Evolutionary conservation across 2,797 vertebrate species (phyloP).

Genomic region (Phoeniculus purpureus): DNA sequence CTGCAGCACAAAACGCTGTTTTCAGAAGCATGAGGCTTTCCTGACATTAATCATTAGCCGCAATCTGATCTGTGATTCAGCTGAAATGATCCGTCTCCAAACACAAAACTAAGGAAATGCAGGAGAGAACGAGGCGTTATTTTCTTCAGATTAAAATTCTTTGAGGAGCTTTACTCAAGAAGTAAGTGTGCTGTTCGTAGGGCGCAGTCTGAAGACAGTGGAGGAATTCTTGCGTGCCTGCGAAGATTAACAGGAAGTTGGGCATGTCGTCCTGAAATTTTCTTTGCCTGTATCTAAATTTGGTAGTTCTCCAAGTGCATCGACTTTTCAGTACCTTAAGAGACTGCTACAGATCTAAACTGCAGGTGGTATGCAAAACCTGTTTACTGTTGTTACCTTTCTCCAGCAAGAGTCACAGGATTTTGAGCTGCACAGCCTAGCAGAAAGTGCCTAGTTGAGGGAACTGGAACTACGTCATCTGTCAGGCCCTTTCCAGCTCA

Average conservation of each 20-base stretch:
- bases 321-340: not conserved
- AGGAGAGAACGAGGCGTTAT: not conserved
- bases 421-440: not conserved
- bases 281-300: not conserved
- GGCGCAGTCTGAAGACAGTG: not conserved
- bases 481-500: too few relatives aligned
- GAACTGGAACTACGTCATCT: too few relatives aligned
- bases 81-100: slow-evolving; percentile 29
- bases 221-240: not conserved
- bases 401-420: not conserved
- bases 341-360: not conserved
- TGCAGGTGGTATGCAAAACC: not conserved
- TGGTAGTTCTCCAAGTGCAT: not conserved
- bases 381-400: not conserved
- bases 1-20: not conserved
- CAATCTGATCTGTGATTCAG: slow-evolving; percentile 31
- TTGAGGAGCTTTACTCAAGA: not conserved
- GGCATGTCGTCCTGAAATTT: not conserved
- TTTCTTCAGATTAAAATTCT: not conserved
- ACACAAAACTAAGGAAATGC: not conserved
- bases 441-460: too few relatives aligned
- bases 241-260: not conserved
- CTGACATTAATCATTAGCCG: slow-evolving; percentile 5
- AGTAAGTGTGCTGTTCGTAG: not conserved
- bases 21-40: not conserved